Evolutionary conservation across 1,140 invertebrate species (phyloP).

Genomic region (Nomia melanderi): DNA sequence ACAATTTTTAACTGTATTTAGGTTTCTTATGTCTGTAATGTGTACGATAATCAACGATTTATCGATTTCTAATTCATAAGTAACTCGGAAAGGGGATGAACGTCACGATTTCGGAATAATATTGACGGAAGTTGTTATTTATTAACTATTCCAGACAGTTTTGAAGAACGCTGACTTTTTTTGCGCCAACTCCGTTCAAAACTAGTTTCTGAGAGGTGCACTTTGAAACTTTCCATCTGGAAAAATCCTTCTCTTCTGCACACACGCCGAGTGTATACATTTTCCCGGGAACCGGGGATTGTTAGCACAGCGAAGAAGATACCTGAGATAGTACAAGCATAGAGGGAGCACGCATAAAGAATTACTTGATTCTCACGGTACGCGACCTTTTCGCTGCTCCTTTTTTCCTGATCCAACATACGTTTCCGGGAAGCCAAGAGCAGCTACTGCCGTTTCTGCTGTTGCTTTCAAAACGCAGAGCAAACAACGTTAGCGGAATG

Average conservation of each 20-base stretch:
- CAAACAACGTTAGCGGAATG: constrained; percentile 27
- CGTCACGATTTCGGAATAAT: not conserved
- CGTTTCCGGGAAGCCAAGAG: constrained; percentile 1
- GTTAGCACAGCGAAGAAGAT: constrained; percentile 27
- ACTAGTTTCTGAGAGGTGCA: not conserved
- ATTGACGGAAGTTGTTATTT: not conserved
- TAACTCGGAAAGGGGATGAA: too few species aligned
- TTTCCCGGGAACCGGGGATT: constrained; percentile 7
- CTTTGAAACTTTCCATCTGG: not conserved
- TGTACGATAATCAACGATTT: too few species aligned
- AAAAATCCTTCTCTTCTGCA: not conserved
- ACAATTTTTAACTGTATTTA: too few species aligned
- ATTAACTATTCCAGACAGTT: not conserved
- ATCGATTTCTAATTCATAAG: too few species aligned
- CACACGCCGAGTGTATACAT: constrained; percentile 1
- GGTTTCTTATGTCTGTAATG: too few species aligned
- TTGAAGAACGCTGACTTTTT: not conserved
- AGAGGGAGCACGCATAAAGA: constrained; percentile 32
- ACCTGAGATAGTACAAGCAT: constrained; percentile 10
- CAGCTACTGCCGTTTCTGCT: not conserved
- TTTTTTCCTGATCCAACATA: constrained; percentile 6
- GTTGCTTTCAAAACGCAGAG: constrained; percentile 9
- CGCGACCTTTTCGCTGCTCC: not conserved
- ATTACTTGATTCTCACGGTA: constrained; percentile 33
- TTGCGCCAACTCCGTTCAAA: not conserved